Evolutionary conservation across 1,140 invertebrate species (phyloP), one percentile per base, ranked within the genome.

Genomic region (Drosophila athabasca): DNA sequence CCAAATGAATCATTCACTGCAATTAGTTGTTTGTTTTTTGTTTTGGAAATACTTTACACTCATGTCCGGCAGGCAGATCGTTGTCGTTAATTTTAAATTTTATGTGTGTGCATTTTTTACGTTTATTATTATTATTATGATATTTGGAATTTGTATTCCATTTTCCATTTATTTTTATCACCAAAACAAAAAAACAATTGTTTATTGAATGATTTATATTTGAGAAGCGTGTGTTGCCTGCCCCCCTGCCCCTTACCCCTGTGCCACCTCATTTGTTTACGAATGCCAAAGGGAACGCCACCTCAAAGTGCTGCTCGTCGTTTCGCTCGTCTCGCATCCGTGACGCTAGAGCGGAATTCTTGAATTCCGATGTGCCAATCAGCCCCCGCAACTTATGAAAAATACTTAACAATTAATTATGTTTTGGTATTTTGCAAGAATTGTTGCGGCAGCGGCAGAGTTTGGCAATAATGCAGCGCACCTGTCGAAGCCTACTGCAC

Each of bases 1-100:
- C 49, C 77, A 74, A 77, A 64, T 85, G 81, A 84, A 80, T 84
- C 81, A 85, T 67, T 77, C 45, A 55, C 44, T 55, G 64, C 64
- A 22, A 66, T 62, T 48, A 62, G 60, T 70, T 57, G 52, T 71
- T 45, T 45, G 26, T 41, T 44, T 48, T 70, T 75, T 58, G 49
- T 58, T 44, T 11, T 19, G 7, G 8, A 49, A 52, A 8, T 39
- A 39, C 35, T 74, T 51, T 71, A 48, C 57, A 59, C 59, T 74
- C 41, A 62, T 87, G 70, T 85, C 77, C 74, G 73, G 69, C 77
- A 87, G 68, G 65, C 77, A 87, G 39, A 59, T 80, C 22, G 48
- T 46, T 60, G 69, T 69, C 53, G 35, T 66, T 78, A 76, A 72
- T 50, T 72, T 55, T 39, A 70, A 6, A 43, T 60, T 54, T 39